Evolutionary conservation across 2,797 vertebrate species (phyloP).

Genomic region (Eurystomus glaucurus): DNA sequence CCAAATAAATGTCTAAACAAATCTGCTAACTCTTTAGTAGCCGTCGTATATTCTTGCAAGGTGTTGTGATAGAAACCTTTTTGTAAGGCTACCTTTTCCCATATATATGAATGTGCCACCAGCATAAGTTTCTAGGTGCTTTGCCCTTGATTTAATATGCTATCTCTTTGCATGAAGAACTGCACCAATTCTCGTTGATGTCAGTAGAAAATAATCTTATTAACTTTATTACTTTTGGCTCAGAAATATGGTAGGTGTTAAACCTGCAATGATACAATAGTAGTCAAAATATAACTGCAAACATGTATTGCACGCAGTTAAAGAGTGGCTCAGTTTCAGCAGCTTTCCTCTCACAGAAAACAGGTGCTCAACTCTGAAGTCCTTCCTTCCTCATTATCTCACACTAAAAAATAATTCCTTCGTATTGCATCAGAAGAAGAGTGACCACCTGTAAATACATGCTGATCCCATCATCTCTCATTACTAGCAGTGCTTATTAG

Average conservation of each 20-base stretch:
- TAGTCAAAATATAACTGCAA: neutral
- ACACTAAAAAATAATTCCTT: neutral
- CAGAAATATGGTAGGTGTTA: neutral
- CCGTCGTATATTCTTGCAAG: accelerated
- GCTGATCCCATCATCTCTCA: neutral
- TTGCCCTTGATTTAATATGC: neutral
- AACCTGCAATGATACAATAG: neutral
- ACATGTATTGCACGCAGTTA: accelerated
- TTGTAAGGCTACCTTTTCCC: neutral
- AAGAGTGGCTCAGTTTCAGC: neutral
- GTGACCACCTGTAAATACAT: neutral
- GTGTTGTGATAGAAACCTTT: neutral
- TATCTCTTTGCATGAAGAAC: neutral
- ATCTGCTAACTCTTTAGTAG: neutral
- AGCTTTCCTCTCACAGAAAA: neutral
- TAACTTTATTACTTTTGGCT: neutral
- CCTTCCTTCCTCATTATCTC: neutral
- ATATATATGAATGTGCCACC: neutral
- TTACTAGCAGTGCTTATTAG: neutral
- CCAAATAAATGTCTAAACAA: neutral
- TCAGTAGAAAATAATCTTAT: neutral
- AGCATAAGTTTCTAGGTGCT: neutral
- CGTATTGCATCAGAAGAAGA: neutral
- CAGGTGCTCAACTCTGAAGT: neutral
- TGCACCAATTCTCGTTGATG: neutral